Evolutionary conservation across 2,797 vertebrate species (phyloP).

Genomic region (Synanceia verrucosa): DNA sequence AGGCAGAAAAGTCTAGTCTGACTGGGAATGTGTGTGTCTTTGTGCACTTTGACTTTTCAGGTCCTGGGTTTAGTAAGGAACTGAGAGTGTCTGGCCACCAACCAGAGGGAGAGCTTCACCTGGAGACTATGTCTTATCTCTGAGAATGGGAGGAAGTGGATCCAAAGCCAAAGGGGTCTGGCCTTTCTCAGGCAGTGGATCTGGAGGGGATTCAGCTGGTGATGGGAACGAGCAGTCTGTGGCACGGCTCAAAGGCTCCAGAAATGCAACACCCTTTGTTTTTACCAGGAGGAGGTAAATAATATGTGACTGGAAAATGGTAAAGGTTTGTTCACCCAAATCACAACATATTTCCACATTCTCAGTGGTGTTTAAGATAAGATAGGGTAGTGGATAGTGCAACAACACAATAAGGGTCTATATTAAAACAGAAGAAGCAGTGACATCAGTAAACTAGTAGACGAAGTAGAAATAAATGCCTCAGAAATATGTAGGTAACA

Average conservation of each 20-base stretch:
- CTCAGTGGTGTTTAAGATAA: too few relatives aligned
- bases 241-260: constrained; percentile 84
- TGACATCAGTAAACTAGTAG: too few relatives aligned
- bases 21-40: not conserved
- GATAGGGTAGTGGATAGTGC: too few relatives aligned
- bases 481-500: too few relatives aligned
- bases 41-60: constrained; percentile 49
- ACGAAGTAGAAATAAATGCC: too few relatives aligned
- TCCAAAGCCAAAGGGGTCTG: constrained; percentile 93
- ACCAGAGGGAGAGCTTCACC: constrained; percentile 39
- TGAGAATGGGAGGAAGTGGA: constrained; percentile 93
- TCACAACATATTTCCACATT: not conserved
- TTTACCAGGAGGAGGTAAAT: constrained; percentile 93
- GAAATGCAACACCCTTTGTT: constrained; percentile 89
- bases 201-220: constrained; percentile 76
- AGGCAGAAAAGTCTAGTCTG: not conserved
- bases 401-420: too few relatives aligned
- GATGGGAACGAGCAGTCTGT: constrained; percentile 87
- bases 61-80: constrained; percentile 24
- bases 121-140: constrained; percentile 77
- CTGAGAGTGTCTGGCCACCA: constrained; percentile 39
- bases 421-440: too few relatives aligned
- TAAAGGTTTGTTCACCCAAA: not conserved
- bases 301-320: not conserved
- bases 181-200: constrained; percentile 88